phyloP scores from a whole-genome alignment of 2,797 vertebrate genomes.

The Ctenopoma kingsleyae region DNA sequence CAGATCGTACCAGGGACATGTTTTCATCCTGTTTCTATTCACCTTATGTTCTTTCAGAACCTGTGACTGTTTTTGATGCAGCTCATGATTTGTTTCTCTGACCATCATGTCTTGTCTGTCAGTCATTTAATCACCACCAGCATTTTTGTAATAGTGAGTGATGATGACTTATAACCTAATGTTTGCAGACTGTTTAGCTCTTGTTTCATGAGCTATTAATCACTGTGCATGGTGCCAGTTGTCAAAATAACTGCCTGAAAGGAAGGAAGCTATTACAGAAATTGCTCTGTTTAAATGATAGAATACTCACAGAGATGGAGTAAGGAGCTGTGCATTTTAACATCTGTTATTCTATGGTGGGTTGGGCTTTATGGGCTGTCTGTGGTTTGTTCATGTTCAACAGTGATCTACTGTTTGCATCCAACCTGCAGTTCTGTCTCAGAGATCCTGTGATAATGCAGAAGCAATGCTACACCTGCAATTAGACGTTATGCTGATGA shows the following conservation, averaged over 20 bases:
- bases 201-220: background rate
- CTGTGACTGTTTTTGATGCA: conserved; percentile 35
- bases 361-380: conserved; percentile 30
- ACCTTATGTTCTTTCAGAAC: conserved; percentile 10
- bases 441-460: conserved; percentile 54
- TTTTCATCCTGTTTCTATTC: conserved; percentile 51
- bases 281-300: conserved; percentile 35
- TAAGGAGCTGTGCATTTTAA: conserved; percentile 10
- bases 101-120: conserved; percentile 9
- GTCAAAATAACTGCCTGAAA: conserved; percentile 26
- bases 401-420: conserved; percentile 67
- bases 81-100: conserved; percentile 28
- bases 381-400: conserved; percentile 50
- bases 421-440: conserved; percentile 60
- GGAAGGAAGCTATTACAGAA: conserved; percentile 34
- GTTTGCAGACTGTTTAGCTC: too few species aligned
- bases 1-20: conserved; percentile 42
- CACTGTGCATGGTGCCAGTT: background rate
- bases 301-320: conserved; percentile 19
- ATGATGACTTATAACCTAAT: conserved; percentile 12
- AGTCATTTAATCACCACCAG: background rate
- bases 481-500: conserved; percentile 61
- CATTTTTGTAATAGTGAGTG: background rate
- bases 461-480: conserved; percentile 72
- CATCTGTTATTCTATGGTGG: too few species aligned